These are phyloP conservation scores for Pseudoatta argentina DNA, from an alignment of 1,140 invertebrate genomes.

Conservation along the genomic window DNA sequence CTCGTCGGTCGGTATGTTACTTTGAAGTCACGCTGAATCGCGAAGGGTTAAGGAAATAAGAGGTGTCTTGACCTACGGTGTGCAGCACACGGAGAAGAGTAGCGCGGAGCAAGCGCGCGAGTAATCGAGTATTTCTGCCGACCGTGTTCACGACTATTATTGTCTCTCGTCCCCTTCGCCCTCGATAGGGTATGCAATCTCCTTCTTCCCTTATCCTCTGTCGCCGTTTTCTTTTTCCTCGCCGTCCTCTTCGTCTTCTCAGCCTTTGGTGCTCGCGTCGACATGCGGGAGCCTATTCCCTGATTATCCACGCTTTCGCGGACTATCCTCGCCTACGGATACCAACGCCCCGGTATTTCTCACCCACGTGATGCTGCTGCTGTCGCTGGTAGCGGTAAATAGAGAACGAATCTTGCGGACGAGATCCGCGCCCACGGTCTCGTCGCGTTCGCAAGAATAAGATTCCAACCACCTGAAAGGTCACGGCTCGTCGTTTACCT, in stretches of 20 bases:
- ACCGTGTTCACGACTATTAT: constrained; percentile 49
- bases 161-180: constrained; percentile 1
- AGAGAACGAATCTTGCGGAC: constrained; percentile 7
- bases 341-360: constrained; percentile 18
- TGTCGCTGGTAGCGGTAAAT: constrained; percentile 55
- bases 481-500: constrained; percentile 38
- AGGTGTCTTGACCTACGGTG: constrained; percentile 61
- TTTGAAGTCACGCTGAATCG: constrained; percentile 52
- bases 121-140: constrained; percentile 50
- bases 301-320: constrained; percentile 70
- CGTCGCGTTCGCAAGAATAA: not conserved
- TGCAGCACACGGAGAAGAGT: constrained; percentile 26
- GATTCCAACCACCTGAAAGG: constrained; percentile 53
- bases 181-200: constrained; percentile 24
- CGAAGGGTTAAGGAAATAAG: constrained; percentile 58
- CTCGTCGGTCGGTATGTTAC: constrained; percentile 33
- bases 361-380: constrained; percentile 7
- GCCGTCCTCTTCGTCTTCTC: not conserved
- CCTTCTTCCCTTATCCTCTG: not conserved
- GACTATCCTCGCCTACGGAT: constrained; percentile 63
- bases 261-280: not conserved
- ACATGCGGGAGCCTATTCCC: constrained; percentile 49
- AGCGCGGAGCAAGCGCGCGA: not conserved
- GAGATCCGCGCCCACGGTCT: constrained; percentile 54
- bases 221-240: constrained; percentile 14